Evolutionary conservation across 53 echinoderm and acorn worm species (phyloP).

Genomic region (Stichopus horrens): DNA sequence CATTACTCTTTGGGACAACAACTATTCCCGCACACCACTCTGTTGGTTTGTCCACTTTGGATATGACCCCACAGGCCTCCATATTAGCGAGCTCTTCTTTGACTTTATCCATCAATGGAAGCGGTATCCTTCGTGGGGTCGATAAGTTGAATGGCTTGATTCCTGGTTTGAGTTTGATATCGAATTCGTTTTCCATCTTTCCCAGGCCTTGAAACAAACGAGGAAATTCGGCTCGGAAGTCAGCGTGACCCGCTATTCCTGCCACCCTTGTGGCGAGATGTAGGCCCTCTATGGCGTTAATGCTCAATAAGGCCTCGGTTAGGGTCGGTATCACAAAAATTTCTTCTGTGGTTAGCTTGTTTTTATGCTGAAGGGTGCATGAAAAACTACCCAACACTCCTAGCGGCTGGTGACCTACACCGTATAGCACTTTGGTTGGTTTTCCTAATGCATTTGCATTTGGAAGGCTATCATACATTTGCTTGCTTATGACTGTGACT

Average conservation of each 20-base stretch:
- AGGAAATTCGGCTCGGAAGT: not conserved
- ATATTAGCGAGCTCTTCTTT: conserved; percentile 58
- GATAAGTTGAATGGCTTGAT: conserved; percentile 25
- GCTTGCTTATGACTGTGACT: not conserved
- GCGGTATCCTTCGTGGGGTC: conserved; percentile 57
- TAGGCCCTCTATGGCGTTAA: not conserved
- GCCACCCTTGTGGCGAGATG: not conserved
- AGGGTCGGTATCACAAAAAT: not conserved
- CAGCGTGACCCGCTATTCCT: not conserved
- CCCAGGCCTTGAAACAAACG: conserved; percentile 1
- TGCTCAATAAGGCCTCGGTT: not conserved
- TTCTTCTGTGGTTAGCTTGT: not conserved
- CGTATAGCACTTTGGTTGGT: not conserved
- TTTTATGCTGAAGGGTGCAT: not conserved
- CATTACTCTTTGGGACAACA: conserved; percentile 57
- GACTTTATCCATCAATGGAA: conserved; percentile 51
- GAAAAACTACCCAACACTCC: not conserved
- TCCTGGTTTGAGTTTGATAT: not conserved
- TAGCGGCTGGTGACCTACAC: not conserved
- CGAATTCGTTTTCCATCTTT: conserved; percentile 7
- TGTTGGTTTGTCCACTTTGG: conserved; percentile 52
- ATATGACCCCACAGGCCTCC: conserved; percentile 57
- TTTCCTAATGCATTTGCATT: no score
- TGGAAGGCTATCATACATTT: not conserved
- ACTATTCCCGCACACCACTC: conserved; percentile 67